phyloP scores from a whole-genome alignment of 2,797 vertebrate species.

The Tolypeutes matacus region DNA sequence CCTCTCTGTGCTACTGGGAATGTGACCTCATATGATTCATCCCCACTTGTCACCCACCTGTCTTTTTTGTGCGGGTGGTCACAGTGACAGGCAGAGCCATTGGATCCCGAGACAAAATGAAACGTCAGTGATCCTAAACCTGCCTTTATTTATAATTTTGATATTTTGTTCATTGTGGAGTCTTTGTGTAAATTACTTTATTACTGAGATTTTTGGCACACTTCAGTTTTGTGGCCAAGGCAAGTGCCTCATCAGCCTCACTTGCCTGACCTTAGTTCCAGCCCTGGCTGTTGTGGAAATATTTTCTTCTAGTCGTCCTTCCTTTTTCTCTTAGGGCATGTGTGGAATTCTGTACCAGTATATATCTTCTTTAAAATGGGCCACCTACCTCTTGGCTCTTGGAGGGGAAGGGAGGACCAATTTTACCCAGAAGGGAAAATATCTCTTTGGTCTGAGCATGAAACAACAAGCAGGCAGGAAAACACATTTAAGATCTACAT shows the following conservation, averaged over 20 bases:
- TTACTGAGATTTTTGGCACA: neutral
- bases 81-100: neutral
- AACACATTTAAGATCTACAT: neutral
- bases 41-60: neutral
- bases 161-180: neutral
- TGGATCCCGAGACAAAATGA: neutral
- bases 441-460: neutral
- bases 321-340: neutral
- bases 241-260: accelerated
- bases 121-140: neutral
- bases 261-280: neutral
- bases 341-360: neutral
- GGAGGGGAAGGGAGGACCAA: neutral
- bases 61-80: neutral
- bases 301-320: accelerated
- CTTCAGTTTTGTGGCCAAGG: neutral
- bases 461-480: neutral
- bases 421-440: conserved; percentile 23
- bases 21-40: conserved; percentile 11
- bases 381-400: neutral
- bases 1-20: neutral
- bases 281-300: neutral
- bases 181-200: neutral
- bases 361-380: neutral
- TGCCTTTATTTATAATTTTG: neutral